A percentile compares a stretch with the other conserved stretches of the same genome.
These are phyloP conservation scores for Danionella cerebrum DNA, from an alignment of 2,113 vertebrate genomes.

Conservation along the genomic window DNA sequence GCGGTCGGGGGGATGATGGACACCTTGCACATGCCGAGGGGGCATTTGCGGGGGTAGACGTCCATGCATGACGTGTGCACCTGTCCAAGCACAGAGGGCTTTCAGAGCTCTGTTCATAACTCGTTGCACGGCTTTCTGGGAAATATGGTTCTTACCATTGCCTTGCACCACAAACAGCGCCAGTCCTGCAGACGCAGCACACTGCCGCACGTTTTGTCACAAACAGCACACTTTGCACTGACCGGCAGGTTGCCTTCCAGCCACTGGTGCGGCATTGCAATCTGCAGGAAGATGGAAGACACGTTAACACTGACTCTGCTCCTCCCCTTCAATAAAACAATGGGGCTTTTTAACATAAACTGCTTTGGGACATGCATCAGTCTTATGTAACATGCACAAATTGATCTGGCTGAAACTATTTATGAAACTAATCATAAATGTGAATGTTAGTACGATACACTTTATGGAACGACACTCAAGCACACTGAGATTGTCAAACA, in stretches of 20 bases:
- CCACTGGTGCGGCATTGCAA: conserved; percentile 98
- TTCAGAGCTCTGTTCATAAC: neutral
- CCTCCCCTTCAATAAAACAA: no score
- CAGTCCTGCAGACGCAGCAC: conserved; percentile 94
- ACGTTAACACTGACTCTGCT: no score
- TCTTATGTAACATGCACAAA: no score
- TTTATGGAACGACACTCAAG: no score
- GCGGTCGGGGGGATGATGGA: conserved; percentile 96
- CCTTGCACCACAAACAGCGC: conserved; percentile 98
- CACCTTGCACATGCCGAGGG: conserved; percentile 95
- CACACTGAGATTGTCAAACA: no score
- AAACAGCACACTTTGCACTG: conserved; percentile 94
- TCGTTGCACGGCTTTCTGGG: neutral
- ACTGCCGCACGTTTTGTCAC: conserved; percentile 96
- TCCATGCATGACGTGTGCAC: conserved; percentile 97
- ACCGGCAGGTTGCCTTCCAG: conserved; percentile 93
- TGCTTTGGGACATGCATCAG: no score
- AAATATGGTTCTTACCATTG: conserved; percentile 74
- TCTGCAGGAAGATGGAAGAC: conserved; percentile 70
- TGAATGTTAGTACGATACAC: no score
- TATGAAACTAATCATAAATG: no score
- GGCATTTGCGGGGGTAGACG: conserved; percentile 85
- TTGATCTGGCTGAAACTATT: no score
- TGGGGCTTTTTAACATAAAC: no score
- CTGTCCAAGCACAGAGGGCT: conserved; percentile 58